phyloP scores from a whole-genome alignment of 2,797 vertebrate genomes.

The Lepus oiostolus region DNA sequence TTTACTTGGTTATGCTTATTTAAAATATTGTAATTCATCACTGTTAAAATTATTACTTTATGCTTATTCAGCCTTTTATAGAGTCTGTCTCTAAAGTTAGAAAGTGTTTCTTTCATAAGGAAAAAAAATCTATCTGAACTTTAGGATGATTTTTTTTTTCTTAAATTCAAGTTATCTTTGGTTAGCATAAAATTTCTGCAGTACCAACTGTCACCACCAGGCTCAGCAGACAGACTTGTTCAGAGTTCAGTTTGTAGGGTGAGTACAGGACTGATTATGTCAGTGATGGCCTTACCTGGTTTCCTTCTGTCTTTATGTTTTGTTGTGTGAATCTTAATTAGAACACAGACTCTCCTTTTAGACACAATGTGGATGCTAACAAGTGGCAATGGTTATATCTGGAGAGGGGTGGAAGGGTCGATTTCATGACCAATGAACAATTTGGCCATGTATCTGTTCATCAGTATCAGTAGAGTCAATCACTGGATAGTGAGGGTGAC shows the following conservation, averaged over 20 bases:
- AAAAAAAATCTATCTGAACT: background rate
- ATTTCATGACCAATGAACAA: background rate
- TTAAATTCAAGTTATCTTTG: slow-evolving; percentile 4
- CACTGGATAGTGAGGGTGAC: background rate
- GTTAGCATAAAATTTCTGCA: background rate
- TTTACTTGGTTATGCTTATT: slow-evolving; percentile 42
- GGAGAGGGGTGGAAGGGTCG: background rate
- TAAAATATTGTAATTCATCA: slow-evolving; percentile 47
- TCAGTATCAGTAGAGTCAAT: background rate
- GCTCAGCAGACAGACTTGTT: background rate
- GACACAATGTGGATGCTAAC: background rate
- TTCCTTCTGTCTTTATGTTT: background rate
- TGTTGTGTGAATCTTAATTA: background rate
- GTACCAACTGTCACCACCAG: background rate
- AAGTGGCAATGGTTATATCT: background rate
- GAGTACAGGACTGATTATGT: accelerated
- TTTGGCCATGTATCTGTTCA: background rate
- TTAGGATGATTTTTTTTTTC: background rate
- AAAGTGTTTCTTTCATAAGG: slow-evolving; percentile 23
- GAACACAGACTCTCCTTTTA: background rate
- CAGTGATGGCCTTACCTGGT: background rate
- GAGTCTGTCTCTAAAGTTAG: background rate
- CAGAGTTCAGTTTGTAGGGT: background rate
- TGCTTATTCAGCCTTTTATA: slow-evolving; percentile 1
- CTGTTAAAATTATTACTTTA: slow-evolving; percentile 30